Evolutionary conservation across 2,113 vertebrate species (phyloP), one percentile per base, ranked within the genome.

Genomic region (Mus pahari): DNA sequence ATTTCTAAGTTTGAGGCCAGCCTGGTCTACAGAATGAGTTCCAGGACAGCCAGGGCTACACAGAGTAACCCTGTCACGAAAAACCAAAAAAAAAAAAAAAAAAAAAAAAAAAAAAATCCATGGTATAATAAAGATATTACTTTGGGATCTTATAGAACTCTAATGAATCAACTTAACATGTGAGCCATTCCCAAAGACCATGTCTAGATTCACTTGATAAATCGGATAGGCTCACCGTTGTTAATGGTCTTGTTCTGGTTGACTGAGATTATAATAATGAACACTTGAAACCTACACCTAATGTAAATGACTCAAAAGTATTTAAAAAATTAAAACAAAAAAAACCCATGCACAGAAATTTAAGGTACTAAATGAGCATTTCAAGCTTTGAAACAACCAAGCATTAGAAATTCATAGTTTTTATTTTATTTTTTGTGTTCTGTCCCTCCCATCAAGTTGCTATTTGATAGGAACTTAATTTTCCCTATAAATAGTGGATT

Each of bases 131-230:
- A 95, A 91, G 71, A 66, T 94, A 84, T 53, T 64, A 93, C n/a
- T 94, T 89, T 90, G 36, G 71, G 58, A 86, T 95, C 86, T 94
- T 95, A 86, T 53, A 3, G 36, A 95, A 45, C 13, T 39, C 39
- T 96, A 92, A 81, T 81, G 74, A 94, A 95, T 96, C 94, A 95
- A 84, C 88, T 48, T 60, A 84, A 92, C 28, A 83, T 93, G 92
- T 86, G 92, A 87, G n/a, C 50, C 26, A 92, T 94, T 97, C 50
- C 73, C 81, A 71, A 89, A 74, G 66, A 86, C 42, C 20, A 70
- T 22, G 3, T 36, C 81, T 78, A 77, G 71, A 68, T 89, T 86
- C 39, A 78, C 28, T 89, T 82, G 86, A 95, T 92, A 90, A 86
- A 60, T 60, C 36, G 84, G 83, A 77, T 60, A 83, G 48, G 20